Percentiles rank a stretch among this genome's conserved stretches.
Conservation (phyloP, 2,888 invertebrate species). For the Anthrax anthrax region DNA sequence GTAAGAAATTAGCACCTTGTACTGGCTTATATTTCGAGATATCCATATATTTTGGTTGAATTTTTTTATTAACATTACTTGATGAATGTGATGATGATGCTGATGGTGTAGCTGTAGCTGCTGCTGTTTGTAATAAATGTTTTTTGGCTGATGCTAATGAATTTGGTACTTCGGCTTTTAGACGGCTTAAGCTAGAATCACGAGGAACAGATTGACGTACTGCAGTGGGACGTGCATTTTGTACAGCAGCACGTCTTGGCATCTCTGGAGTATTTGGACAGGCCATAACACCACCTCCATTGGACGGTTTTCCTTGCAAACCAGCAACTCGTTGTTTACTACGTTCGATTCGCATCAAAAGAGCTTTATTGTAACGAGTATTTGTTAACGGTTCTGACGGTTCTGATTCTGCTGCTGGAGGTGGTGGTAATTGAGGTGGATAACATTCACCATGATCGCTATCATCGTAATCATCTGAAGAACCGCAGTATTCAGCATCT, state of each 20-base stretch:
- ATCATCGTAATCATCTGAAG: constrained; percentile 20
- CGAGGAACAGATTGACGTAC: constrained; percentile 33
- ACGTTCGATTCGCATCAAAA: constrained; percentile 43
- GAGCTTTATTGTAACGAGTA: constrained; percentile 58
- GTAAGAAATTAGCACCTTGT: constrained; percentile 35
- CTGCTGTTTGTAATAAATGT: constrained; percentile 30
- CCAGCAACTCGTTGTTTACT: constrained; percentile 30
- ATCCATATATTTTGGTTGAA: constrained; percentile 42
- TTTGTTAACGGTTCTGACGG: constrained; percentile 31
- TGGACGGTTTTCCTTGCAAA: constrained; percentile 8
- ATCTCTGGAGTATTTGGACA: constrained; percentile 45
- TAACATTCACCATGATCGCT: constrained; percentile 30
- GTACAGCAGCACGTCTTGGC: constrained; percentile 29
- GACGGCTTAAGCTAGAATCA: constrained; percentile 31
- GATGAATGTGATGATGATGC: constrained; percentile 19
- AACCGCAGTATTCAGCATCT: constrained; percentile 15
- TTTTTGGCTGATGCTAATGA: constrained; percentile 33
- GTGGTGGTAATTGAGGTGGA: constrained; percentile 27
- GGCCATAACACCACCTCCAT: constrained; percentile 24
- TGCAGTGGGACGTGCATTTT: constrained; percentile 7
- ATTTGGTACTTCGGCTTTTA: constrained; percentile 31
- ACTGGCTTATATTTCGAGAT: constrained; percentile 46
- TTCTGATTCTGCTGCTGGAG: constrained; percentile 22
- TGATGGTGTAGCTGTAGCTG: constrained; percentile 13
- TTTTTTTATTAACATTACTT: constrained; percentile 11